Base-by-base conservation (phyloP, 2,888 invertebrate species). In the Patella ulyssiponensis region DNA sequence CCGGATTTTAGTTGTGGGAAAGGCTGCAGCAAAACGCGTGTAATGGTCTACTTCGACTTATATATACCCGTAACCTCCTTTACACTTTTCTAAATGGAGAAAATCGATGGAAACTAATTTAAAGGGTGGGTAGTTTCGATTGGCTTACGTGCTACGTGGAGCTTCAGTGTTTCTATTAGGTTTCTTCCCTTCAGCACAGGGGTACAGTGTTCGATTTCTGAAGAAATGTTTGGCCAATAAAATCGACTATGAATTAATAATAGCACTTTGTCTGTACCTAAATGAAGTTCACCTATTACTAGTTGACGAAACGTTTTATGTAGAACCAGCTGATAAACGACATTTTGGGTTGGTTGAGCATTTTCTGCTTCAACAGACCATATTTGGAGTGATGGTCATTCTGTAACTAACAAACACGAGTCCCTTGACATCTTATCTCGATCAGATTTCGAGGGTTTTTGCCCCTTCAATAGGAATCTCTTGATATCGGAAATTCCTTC, bases 21-120 rank as follows among this genome's bases (percentile, higher is more conserved):
- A 74, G 14, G 74, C 74, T 54, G 74, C 74, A 52, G 74, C 74
- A 56, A 53, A 77, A 15, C 74, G 15, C 17, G 70, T 77, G 51
- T 56, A 77, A 54, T 77, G 77, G 51, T 77, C 74, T 14, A 74
- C 58, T 17, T 69, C 53, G 1, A 77, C 52, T 15, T 74, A n/a
- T 20, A 78, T 75, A 27, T 78, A 78, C 27, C 75, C 71, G 27
- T 71, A 78, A 5, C 75, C 72, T 17, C 78, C 72, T 52, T 75
- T 71, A 44, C 23, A 74, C 33, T 71, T 74, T 52, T 78, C 78
- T 33, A 78, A 52, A 15, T 70, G 56, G 12, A 78, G 75, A 75
- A 75, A 74, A 27, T 78, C 75, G 11, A 78, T 27, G 2, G 71
- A 78, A 20, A 78, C 78, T 15, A 78, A 44, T 20, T 78, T 17